Evolutionary conservation across 53 echinoderm and acorn worm species (phyloP), one percentile per base, ranked within the genome.

Genomic region (Echinometra lucunter): DNA sequence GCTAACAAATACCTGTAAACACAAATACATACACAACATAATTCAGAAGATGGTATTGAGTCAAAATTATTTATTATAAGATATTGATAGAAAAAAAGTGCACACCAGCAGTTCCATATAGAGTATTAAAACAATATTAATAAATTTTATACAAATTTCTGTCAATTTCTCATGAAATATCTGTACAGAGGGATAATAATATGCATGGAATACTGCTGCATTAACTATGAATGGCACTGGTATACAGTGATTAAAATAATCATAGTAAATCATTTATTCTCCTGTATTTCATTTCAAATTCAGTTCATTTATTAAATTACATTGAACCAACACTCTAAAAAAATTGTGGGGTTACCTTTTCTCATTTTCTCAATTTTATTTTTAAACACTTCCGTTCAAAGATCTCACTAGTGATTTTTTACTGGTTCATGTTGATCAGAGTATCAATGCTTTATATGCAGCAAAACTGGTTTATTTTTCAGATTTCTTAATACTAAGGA

Each of bases 11-110:
- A n/a, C n/a, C n/a, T 47, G 58, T 19, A n/a, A 67, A 67, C 28
- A 28, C n/a, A 58, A 3, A 67, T 19, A 67, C 67, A 67, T n/a
- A 67, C 67, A 28, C 67, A 69, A 88, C 53, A 58, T 37, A 37
- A 89, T 58, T 89, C 47, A 27, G 21, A 70, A 30, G 37, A 58
- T 60, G 28, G 10, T 89, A 45, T 32, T 70, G 44, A 91, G 91
- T 91, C 72, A 91, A 70, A 92, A 55, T 92, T 78, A 78, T 92
- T 92, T 92, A 92, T 92, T 92, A 78, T 92, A 74, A 92, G 92
- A 75, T 92, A 78, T 91, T 90, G 67, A 92, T 92, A 92, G 92
- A 12, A 92, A 92, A 92, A 92, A 78, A 23, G 92, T 92, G 92
- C 92, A 92, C 80, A 92, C 80, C 80, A 78, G 80, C 92, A 92